Percentiles rank a stretch among this genome's conserved stretches.
Evolutionary conservation across 1,140 invertebrate genomes (phyloP).

Genomic region (Calephelis virginiensis): DNA sequence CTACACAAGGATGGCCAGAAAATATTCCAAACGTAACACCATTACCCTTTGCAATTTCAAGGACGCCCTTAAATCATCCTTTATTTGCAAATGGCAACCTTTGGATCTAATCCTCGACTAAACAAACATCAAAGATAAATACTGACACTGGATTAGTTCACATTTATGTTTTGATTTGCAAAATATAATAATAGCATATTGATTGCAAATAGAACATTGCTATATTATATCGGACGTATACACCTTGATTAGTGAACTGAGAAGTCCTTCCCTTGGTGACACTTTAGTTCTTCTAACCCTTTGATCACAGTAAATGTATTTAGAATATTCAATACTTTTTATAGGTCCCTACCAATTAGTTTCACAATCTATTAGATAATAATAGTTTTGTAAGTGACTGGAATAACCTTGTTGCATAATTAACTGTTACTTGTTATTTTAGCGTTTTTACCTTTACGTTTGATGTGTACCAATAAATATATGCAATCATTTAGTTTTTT

Average conservation of each 20-base stretch:
- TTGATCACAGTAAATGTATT: conserved; percentile 26
- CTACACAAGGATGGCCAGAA: conserved; percentile 42
- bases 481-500: background rate
- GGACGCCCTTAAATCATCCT: conserved; percentile 48
- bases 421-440: conserved; percentile 9
- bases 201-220: conserved; percentile 24
- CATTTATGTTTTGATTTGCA: conserved; percentile 20
- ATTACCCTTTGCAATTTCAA: conserved; percentile 43
- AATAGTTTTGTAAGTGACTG: conserved; percentile 12
- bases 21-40: conserved; percentile 35
- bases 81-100: conserved; percentile 41
- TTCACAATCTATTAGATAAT: conserved; percentile 4
- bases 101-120: conserved; percentile 41
- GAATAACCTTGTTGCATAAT: conserved; percentile 14
- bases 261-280: conserved; percentile 18
- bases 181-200: conserved; percentile 15
- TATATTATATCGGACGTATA: conserved; percentile 23
- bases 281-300: conserved; percentile 30
- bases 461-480: background rate
- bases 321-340: conserved; percentile 15
- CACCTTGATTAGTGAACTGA: conserved; percentile 27
- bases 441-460: conserved; percentile 3
- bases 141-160: conserved; percentile 38
- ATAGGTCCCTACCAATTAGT: background rate
- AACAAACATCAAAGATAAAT: conserved; percentile 28